These are phyloP conservation scores for Trachelus troglodyta DNA, from an alignment of 2,888 invertebrate genomes.

Conservation along the genomic window DNA sequence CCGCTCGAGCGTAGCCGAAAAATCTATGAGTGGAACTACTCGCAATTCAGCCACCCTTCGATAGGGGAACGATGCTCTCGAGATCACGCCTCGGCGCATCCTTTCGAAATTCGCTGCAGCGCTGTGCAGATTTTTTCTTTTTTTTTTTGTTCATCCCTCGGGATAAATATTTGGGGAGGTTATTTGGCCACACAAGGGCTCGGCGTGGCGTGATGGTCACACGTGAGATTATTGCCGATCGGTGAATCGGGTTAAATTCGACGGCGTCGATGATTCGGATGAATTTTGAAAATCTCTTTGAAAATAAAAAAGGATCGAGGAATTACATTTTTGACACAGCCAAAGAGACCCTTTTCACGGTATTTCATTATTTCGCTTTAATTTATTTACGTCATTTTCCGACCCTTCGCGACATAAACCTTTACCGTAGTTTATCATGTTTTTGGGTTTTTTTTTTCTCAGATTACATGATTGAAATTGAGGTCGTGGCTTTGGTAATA, in stretches of 20 bases:
- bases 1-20: slow-evolving; percentile 43
- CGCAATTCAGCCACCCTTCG: slow-evolving; percentile 38
- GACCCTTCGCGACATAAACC: too few relatives aligned
- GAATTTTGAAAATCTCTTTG: too few relatives aligned
- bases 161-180: slow-evolving; percentile 33
- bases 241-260: too few relatives aligned
- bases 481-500: slow-evolving; percentile 49
- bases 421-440: too few relatives aligned
- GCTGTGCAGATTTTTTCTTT: slow-evolving; percentile 42
- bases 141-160: slow-evolving; percentile 45
- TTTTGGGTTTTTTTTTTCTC: not conserved
- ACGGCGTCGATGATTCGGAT: too few relatives aligned
- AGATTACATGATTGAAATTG: slow-evolving; percentile 47
- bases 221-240: too few relatives aligned
- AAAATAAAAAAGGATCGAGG: too few relatives aligned
- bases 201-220: not conserved
- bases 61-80: slow-evolving; percentile 32
- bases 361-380: too few relatives aligned
- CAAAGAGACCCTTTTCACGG: too few relatives aligned
- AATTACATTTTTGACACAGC: too few relatives aligned
- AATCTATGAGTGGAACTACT: slow-evolving; percentile 49
- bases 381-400: too few relatives aligned
- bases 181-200: not conserved
- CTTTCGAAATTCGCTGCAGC: slow-evolving; percentile 15
- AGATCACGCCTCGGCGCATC: slow-evolving; percentile 19